Base-by-base conservation (phyloP, 2,888 invertebrate species). In the Helobdella robusta region DNA sequence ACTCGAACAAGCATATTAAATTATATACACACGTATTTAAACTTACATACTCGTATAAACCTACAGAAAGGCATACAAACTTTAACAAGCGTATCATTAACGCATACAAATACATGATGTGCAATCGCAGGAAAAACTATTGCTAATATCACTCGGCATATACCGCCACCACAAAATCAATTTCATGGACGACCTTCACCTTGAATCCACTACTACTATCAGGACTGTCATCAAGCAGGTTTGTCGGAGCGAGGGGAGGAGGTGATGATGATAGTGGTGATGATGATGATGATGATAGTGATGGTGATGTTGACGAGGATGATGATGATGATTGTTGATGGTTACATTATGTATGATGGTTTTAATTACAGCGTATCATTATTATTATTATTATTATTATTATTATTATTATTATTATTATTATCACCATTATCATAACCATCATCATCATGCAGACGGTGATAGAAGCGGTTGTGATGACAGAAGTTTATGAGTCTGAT, bases 141-240 rank as follows among this genome's bases (percentile, higher is more conserved):
- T 88, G 59, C 87, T 89, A 66, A 88, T 91, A 71, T 86, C 94
- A 23, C 88, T 93, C 76, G 95, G 95, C 1, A 85, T 95, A 76
- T 82, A 95, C 66, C 83, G 93, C 56, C 86, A 76, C 74, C 88
- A 88, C 75, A 88, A 90, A 78, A 88, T 89, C 76, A 85, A 88
- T 70, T 95, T 97, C 79, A 84, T 95, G 66, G 89, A 80, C 61
- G 76, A 81, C 15, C 79, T 82, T 65, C 75, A 77, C 80, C 87
- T 88, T 73, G 95, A 97, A 82, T 88, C 91, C 28, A 87, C 88
- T 72, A 89, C 89, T 52, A 88, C 91, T 11, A 86, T 92, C 65
- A 88, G 91, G 78, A 86, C 92, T 36, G 85, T 89, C 59, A 86
- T 93, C 23, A 93, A 94, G 79, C 91, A 92, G 81, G 84, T 78